Evolutionary conservation across 2,888 invertebrate species (phyloP), one percentile per base, ranked within the genome.

Genomic region (Abrostola tripartita): DNA sequence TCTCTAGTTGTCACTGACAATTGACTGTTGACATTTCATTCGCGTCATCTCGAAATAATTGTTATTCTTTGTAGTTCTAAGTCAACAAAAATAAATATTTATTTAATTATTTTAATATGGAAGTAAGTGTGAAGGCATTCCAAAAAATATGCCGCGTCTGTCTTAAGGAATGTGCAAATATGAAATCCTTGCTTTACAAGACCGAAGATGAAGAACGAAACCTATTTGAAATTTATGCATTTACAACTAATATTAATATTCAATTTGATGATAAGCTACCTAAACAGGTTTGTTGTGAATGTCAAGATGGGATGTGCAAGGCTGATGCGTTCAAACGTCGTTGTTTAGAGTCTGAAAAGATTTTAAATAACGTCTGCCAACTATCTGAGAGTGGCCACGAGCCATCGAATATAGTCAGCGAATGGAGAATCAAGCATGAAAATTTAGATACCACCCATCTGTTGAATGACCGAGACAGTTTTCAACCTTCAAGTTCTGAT

Each of bases 231-330:
- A 75, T 90, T 9, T 79, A 93, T 12, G 78, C 81, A 61, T 89
- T 86, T 77, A 81, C 90, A 35, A 82, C 86, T 24, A 88, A 90
- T 85, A 82, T 89, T 62, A 82, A 86, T 68, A 79, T 92, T 71
- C 83, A 81, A 75, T 69, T 76, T 11, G 85, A 83, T 40, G 88
- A 91, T 74, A 81, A 67, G 61, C 81, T 90, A 49, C 92, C 94
- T 0, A 89, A 91, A 79, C 91, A 91, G 68, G 85, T 94, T 60
- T 94, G 94, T 77, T 70, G 68, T 54, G 88, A 88, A 37, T 94
- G 94, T 68, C 88, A 88, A 63, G 47, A 71, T 37, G 79, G 85
- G 24, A 78, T 94, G 80, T 79, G 76, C 37, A 90, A 88, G 68
- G 85, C 88, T 35, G 87, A 91, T 38, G 85, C 86, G 35, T 93